Percentiles rank a stretch among this genome's conserved stretches.
Evolutionary conservation across 2,888 invertebrate genomes (phyloP).

Genomic region (Phyto melanocephala): DNA sequence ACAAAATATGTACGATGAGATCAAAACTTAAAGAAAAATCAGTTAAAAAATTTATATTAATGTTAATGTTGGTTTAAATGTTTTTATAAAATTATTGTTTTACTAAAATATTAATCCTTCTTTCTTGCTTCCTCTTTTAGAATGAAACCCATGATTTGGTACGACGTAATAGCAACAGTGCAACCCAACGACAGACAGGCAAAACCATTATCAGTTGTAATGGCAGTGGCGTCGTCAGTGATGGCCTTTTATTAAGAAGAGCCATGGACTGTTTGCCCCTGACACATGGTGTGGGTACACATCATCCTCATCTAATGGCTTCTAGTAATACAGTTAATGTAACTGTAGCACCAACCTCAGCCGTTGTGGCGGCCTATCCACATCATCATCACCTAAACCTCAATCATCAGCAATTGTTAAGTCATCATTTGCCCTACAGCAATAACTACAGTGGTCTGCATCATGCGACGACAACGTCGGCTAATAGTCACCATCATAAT

Average conservation of each 20-base stretch:
- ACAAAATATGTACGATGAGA: too few species aligned
- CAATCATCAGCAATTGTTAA: slow-evolving; percentile 71
- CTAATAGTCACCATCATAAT: slow-evolving; percentile 68
- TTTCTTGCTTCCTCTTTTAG: slow-evolving; percentile 63
- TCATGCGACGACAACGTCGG: slow-evolving; percentile 29
- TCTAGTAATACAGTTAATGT: slow-evolving; percentile 80
- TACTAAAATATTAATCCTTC: not conserved
- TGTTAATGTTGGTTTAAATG: too few species aligned
- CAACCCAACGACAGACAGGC: slow-evolving; percentile 60
- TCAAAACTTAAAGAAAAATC: too few species aligned
- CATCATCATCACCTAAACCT: slow-evolving; percentile 71
- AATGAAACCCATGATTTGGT: slow-evolving; percentile 73
- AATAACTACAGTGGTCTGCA: slow-evolving; percentile 71
- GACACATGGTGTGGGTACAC: slow-evolving; percentile 72
- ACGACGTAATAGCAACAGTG: slow-evolving; percentile 69
- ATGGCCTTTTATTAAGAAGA: slow-evolving; percentile 60
- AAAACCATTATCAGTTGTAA: slow-evolving; percentile 63
- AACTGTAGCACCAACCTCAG: slow-evolving; percentile 68
- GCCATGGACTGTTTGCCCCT: slow-evolving; percentile 89
- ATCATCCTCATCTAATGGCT: slow-evolving; percentile 65
- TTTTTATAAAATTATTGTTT: too few species aligned
- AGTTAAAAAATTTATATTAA: too few species aligned
- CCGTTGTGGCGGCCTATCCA: slow-evolving; percentile 74
- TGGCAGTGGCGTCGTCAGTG: slow-evolving; percentile 48
- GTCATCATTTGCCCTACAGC: slow-evolving; percentile 74